These are phyloP conservation scores for Mythimna vitellina DNA, from an alignment of 2,888 invertebrate species.

Conservation along the genomic window DNA sequence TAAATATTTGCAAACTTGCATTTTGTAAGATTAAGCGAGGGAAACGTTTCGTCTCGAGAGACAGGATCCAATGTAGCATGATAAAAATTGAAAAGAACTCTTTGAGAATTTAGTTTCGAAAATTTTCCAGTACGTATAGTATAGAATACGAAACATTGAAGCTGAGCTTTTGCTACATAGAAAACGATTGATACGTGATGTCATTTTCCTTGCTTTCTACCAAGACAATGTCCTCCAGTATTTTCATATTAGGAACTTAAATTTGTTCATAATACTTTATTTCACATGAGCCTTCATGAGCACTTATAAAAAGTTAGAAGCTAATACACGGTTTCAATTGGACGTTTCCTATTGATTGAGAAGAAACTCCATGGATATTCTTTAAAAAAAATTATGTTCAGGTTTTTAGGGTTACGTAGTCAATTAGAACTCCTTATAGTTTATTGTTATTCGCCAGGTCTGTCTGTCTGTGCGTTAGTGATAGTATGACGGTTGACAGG, in stretches of 20 bases:
- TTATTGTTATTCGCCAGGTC: too few relatives aligned
- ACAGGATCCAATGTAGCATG: slow-evolving; percentile 10
- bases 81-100: slow-evolving; percentile 30
- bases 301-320: too few relatives aligned
- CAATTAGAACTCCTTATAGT: too few relatives aligned
- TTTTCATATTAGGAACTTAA: neutral
- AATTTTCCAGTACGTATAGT: neutral
- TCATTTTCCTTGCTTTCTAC: neutral
- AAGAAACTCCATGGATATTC: too few relatives aligned
- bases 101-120: slow-evolving; percentile 17
- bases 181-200: too few relatives aligned
- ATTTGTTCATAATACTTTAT: neutral
- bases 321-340: too few relatives aligned
- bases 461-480: too few relatives aligned
- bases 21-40: slow-evolving; percentile 13
- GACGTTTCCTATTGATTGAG: neutral
- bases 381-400: too few relatives aligned
- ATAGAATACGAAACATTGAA: neutral
- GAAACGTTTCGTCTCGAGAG: slow-evolving; percentile 15
- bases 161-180: neutral
- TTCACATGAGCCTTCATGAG: too few relatives aligned
- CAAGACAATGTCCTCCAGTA: neutral
- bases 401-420: too few relatives aligned
- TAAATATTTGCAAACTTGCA: slow-evolving; percentile 49
- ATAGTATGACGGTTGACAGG: too few relatives aligned